A percentile compares a stretch with the other conserved stretches of the same genome.
Conservation (phyloP, 2,113 vertebrate species). For the Anser cygnoides region DNA sequence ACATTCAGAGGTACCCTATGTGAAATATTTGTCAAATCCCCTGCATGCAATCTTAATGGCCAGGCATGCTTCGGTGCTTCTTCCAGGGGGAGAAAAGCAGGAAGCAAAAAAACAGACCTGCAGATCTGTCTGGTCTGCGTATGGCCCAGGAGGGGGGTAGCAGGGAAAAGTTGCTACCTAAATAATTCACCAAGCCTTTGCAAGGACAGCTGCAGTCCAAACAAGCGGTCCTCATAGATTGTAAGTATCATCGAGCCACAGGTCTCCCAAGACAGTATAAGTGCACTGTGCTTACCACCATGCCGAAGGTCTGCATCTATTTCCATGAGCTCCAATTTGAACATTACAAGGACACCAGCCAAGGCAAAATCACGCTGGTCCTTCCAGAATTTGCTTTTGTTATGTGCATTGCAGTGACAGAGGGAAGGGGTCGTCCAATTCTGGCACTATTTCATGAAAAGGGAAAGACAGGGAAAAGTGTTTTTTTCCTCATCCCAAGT, state of each 20-base stretch:
- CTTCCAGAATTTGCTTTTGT: conserved; percentile 85
- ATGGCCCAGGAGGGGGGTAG: accelerated
- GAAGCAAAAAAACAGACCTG: background rate
- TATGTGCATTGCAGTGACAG: conserved; percentile 89
- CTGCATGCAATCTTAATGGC: background rate
- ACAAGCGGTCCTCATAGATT: accelerated
- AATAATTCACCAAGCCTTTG: accelerated
- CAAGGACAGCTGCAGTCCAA: background rate
- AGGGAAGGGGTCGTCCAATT: conserved; percentile 69
- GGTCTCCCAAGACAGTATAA: accelerated
- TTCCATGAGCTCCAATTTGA: conserved; percentile 79
- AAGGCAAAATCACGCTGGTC: conserved; percentile 54
- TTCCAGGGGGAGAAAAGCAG: background rate
- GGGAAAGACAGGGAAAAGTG: background rate
- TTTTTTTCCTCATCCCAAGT: accelerated
- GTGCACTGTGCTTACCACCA: conserved; percentile 69
- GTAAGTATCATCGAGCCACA: background rate
- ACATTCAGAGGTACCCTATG: accelerated
- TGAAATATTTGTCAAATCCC: background rate
- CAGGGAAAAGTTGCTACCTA: background rate
- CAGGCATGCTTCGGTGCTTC: background rate
- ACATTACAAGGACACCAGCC: conserved; percentile 76
- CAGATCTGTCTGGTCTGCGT: background rate
- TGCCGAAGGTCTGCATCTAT: conserved; percentile 78
- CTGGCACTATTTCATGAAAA: conserved; percentile 67